Conservation (phyloP, 2,113 vertebrate genomes). For the Hepsetus odoe region DNA sequence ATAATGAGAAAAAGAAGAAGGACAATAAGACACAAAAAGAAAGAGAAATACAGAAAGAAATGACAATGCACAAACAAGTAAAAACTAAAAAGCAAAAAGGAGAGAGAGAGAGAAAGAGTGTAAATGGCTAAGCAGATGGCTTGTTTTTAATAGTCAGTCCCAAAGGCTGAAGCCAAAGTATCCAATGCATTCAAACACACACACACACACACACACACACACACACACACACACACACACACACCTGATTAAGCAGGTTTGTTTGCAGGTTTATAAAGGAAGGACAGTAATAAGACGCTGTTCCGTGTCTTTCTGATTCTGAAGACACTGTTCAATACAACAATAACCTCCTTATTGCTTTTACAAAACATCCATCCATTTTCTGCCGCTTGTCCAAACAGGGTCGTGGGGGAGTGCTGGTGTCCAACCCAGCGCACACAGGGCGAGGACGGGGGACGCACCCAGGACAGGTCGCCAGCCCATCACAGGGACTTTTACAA, state of each 20-base stretch:
- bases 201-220: neutral
- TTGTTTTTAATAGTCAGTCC: neutral
- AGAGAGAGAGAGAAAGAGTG: slow-evolving; percentile 10
- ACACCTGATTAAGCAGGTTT: too few species aligned
- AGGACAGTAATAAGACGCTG: too few species aligned
- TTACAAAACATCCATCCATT: too few species aligned
- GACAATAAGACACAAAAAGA: neutral
- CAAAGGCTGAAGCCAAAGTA: slow-evolving; percentile 10
- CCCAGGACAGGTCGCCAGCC: too few species aligned
- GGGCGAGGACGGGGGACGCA: too few species aligned
- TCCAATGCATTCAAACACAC: neutral
- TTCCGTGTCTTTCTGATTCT: too few species aligned
- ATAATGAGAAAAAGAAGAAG: neutral
- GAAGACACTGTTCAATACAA: too few species aligned
- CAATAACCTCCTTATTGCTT: too few species aligned
- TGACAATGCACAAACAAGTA: neutral
- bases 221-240: neutral
- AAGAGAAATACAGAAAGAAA: neutral
- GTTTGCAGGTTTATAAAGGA: neutral
- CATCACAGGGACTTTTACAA: too few species aligned
- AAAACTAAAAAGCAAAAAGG: neutral
- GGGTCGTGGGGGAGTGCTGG: too few species aligned
- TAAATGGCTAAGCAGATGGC: neutral
- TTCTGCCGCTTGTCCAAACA: too few species aligned
- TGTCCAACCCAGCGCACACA: too few species aligned